Percentiles rank a stretch among this genome's conserved stretches.
phyloP scores from a whole-genome alignment of 2,797 vertebrate species.

The Peromyscus melanophrys region DNA sequence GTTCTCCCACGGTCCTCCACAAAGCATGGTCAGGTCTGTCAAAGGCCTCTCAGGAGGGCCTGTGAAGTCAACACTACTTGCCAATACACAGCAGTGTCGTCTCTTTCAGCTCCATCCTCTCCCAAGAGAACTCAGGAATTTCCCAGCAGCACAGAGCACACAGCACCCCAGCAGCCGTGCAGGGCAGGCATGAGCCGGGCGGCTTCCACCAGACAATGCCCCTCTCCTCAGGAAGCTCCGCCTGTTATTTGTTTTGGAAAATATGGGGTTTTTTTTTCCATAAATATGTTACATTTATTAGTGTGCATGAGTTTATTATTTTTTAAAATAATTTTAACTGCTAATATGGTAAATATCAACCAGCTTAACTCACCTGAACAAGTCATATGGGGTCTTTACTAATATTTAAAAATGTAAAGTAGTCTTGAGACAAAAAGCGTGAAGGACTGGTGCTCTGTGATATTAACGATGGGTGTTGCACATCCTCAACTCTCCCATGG shows the following conservation, averaged over 20 bases:
- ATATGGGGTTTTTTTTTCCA: slow-evolving; percentile 10
- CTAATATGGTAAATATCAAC: neutral
- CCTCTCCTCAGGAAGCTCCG: neutral
- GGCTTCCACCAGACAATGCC: neutral
- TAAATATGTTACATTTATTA: neutral
- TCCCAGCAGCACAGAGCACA: neutral
- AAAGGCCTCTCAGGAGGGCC: neutral
- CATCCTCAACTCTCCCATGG: neutral
- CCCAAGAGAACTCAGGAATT: neutral
- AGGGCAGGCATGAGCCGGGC: neutral
- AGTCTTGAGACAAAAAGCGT: neutral
- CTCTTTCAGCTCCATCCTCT: neutral
- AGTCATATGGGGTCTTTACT: slow-evolving; percentile 38
- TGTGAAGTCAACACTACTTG: neutral
- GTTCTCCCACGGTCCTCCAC: neutral
- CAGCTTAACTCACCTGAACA: neutral
- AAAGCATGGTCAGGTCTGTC: neutral
- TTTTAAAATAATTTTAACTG: slow-evolving; percentile 50
- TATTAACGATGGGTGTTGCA: neutral
- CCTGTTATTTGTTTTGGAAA: slow-evolving; percentile 45
- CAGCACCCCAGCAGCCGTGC: neutral
- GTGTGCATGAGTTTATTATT: neutral
- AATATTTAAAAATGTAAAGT: slow-evolving; percentile 49
- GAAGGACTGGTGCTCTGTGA: neutral
- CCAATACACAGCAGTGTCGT: too few relatives aligned